Percentiles rank a stretch among this genome's conserved stretches.
Conservation (phyloP, 2,113 vertebrate species). For the Spea bombifrons region DNA sequence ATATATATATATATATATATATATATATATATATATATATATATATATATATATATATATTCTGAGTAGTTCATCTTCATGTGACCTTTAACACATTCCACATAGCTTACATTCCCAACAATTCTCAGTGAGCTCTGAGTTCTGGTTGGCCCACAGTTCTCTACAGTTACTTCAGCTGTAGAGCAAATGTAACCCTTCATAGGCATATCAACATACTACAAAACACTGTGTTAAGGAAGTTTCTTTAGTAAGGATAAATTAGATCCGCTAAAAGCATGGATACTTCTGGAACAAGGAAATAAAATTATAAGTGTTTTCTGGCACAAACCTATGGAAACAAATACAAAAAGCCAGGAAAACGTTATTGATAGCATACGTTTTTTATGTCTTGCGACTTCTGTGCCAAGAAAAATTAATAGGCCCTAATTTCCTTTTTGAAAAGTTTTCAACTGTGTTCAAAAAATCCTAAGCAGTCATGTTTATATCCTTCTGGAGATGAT, state of each 20-base stretch:
- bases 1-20: too few species aligned
- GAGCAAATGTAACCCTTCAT: conserved; percentile 54
- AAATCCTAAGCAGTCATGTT: too few species aligned
- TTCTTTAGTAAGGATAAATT: conserved; percentile 63
- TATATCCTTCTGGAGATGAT: too few species aligned
- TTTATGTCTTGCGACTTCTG: conserved; percentile 62
- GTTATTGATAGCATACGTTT: conserved; percentile 72
- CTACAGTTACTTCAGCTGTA: conserved; percentile 56
- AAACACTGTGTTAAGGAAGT: conserved; percentile 58
- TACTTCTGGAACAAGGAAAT: conserved; percentile 65
- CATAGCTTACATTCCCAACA: conserved; percentile 61
- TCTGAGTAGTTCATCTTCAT: conserved; percentile 41
- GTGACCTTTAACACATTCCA: conserved; percentile 56
- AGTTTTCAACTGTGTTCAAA: not conserved
- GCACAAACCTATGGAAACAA: conserved; percentile 61
- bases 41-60: too few species aligned
- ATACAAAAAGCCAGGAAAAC: conserved; percentile 64
- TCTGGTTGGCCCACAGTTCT: conserved; percentile 55
- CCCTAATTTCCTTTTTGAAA: conserved; percentile 20
- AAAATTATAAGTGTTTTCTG: conserved; percentile 68
- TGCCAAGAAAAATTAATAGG: conserved; percentile 68
- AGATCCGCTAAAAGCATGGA: conserved; percentile 60
- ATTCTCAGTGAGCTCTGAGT: conserved; percentile 53
- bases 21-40: too few species aligned
- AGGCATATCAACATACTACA: conserved; percentile 28